These are phyloP conservation scores for Drepana arcuata DNA, from an alignment of 1,140 invertebrate species.

Conservation along the genomic window DNA sequence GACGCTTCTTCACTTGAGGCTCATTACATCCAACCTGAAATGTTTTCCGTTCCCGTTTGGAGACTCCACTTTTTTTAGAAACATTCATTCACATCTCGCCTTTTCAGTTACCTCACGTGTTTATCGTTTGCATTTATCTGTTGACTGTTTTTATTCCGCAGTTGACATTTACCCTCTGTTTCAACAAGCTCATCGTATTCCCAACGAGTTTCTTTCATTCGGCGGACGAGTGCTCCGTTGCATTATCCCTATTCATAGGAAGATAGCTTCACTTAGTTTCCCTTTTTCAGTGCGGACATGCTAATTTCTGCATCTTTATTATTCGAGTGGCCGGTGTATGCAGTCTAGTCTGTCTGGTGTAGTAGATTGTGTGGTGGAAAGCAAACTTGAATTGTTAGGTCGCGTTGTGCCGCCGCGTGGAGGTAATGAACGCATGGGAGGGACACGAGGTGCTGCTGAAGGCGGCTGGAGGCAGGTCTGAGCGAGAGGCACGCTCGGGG, in stretches of 20 bases:
- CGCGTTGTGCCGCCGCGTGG: slow-evolving; percentile 37
- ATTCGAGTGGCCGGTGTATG: slow-evolving; percentile 60
- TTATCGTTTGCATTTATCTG: slow-evolving; percentile 71
- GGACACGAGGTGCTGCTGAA: slow-evolving; percentile 50
- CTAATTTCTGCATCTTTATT: slow-evolving; percentile 71
- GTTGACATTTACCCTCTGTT: slow-evolving; percentile 68
- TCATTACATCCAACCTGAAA: slow-evolving; percentile 4
- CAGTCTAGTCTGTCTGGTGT: slow-evolving; percentile 57
- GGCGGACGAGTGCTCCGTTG: slow-evolving; percentile 51
- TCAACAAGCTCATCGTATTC: slow-evolving; percentile 48
- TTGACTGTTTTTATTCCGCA: slow-evolving; percentile 70
- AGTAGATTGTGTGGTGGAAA: slow-evolving; percentile 67
- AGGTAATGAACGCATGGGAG: slow-evolving; percentile 68
- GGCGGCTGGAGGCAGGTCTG: slow-evolving; percentile 55
- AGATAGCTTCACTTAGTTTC: slow-evolving; percentile 72
- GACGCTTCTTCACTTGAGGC: slow-evolving; percentile 3
- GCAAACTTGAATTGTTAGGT: slow-evolving; percentile 70
- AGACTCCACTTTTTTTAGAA: too few relatives aligned
- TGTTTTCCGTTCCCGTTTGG: slow-evolving; percentile 14
- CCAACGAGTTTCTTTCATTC: slow-evolving; percentile 66
- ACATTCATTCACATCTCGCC: slow-evolving; percentile 41
- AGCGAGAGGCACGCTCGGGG: slow-evolving; percentile 35
- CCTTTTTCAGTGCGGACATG: slow-evolving; percentile 60
- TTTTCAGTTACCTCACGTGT: slow-evolving; percentile 59
- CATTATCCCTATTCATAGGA: slow-evolving; percentile 65